Evolutionary conservation across 2,888 invertebrate species (phyloP), one percentile per base, ranked within the genome.

Genomic region (Lathronympha strigana): DNA sequence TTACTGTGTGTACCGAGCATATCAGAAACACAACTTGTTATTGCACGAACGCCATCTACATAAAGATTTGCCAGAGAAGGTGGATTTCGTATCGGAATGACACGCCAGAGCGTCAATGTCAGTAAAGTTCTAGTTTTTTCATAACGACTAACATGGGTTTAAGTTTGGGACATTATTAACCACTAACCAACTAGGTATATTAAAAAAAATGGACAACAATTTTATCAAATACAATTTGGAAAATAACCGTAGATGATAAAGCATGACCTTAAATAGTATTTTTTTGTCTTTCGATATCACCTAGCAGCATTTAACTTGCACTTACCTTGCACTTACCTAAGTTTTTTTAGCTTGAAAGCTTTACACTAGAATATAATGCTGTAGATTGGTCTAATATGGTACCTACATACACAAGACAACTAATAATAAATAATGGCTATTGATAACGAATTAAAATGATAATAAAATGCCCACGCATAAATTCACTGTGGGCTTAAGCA

Each of bases 1-100:
- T 53, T 94, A 94, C 85, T 95, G 95, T 83, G 92, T 93, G 76
- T 93, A 94, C 86, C 93, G 94, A 73, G 95, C 95, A 75, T 94
- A 95, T 79, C 94, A 95, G 79, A 94, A 94, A 78, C 93, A 93
- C 73, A 94, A 94, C 80, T 88, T 93, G 74, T 88, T 92, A 77
- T 84, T 92, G 73, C 92, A 92, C 83, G 92, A 92, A 81, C 85
- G 92, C 69, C 92, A 92, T 74, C 89, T 92, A 72, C 92, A 92
- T 78, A 92, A 92, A 89, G 90, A 92, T 76, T 80, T 92, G 82
- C 92, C 92, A 69, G 92, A 92, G 82, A 90, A 91, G 78, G 92
- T 92, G 84, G 92, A 92, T 80, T 89, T 92, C 79, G 91, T 92
- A 78, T 88, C 89, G 69, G 91, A 91, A 87, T 91, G 91, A 91